phyloP scores from a whole-genome alignment of 2,888 invertebrate species.

The Linyphia triangularis region DNA sequence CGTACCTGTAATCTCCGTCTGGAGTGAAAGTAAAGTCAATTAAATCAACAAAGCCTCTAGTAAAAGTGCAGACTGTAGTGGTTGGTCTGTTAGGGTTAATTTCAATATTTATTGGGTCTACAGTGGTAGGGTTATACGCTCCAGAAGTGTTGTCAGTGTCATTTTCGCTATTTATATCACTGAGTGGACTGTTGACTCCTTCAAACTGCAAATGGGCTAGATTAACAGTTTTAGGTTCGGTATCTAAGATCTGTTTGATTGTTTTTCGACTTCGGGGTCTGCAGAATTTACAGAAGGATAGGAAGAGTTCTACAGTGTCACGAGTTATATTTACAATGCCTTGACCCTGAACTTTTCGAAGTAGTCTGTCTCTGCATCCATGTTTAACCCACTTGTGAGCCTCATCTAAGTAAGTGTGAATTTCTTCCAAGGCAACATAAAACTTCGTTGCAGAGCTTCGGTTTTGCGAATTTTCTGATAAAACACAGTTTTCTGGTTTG shows the following conservation, averaged over 20 bases:
- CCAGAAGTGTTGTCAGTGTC: neutral
- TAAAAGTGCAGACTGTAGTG: slow-evolving; percentile 41
- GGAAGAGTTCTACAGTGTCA: slow-evolving; percentile 67
- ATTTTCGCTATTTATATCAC: slow-evolving; percentile 19
- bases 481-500: slow-evolving; percentile 48
- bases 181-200: slow-evolving; percentile 15
- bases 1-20: slow-evolving; percentile 67
- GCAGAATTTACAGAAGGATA: slow-evolving; percentile 68
- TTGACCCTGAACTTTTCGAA: slow-evolving; percentile 61
- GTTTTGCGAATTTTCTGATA: slow-evolving; percentile 31
- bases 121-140: neutral
- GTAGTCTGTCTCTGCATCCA: slow-evolving; percentile 65
- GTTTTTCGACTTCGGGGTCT: slow-evolving; percentile 37
- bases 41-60: slow-evolving; percentile 52
- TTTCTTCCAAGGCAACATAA: slow-evolving; percentile 72
- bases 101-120: neutral
- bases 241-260: neutral
- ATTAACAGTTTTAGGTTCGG: slow-evolving; percentile 8
- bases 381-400: slow-evolving; percentile 68
- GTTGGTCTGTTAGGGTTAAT: neutral
- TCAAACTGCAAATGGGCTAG: neutral
- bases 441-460: slow-evolving; percentile 20
- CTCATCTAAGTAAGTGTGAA: slow-evolving; percentile 57
- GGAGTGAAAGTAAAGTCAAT: slow-evolving; percentile 54
- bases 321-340: slow-evolving; percentile 68